Evolutionary conservation across 2,888 invertebrate species (phyloP), one percentile per base, ranked within the genome.

Genomic region (Melanostoma scalare): DNA sequence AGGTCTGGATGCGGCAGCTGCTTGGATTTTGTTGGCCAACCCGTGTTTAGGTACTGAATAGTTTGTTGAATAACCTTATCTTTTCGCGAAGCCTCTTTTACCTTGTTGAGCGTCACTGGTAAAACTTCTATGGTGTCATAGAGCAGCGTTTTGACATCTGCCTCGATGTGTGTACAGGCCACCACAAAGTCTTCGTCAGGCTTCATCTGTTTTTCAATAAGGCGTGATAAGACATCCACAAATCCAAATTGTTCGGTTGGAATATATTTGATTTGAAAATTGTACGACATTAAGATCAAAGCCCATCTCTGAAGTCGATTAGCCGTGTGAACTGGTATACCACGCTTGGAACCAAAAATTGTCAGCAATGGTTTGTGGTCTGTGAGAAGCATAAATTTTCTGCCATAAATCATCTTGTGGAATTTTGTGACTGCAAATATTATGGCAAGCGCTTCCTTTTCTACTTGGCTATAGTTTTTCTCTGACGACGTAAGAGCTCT

Each of bases 341-440:
- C 87, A 35, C 72, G 68, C 85, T 86, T 86, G 1, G 77, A 60
- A 0, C 86, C 87, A 52, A 91, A 89, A 46, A 92, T 88, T n/a
- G 85, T 85, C 2, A 80, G 79, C 9, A 92, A 82, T 3, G 92
- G 90, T 63, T 89, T 86, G 76, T 90, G 89, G 81, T 91, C 90
- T 0, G 90, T 91, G 4, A 9, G 50, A 8, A 67, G 40, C 3
- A 10, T 74, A 31, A 74, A 72, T 8, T 44, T 53, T 3, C 60
- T 10, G 0, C 84, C 53, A 8, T 53, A 61, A 2, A 72, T 31
- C 42, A 52, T 35, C 5, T 46, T 52, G 10, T 44, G 44, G 42
- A 72, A 61, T 6, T 61, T 53, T 1, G 10, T 50, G 2, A 61
- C 53, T 35, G 52, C 61, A 36, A 31, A 61, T 9, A 61, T 8